A percentile compares a stretch with the other conserved stretches of the same genome.
Evolutionary conservation across 2,888 invertebrate species (phyloP).

Genomic region (Quadroppia sp.): DNA sequence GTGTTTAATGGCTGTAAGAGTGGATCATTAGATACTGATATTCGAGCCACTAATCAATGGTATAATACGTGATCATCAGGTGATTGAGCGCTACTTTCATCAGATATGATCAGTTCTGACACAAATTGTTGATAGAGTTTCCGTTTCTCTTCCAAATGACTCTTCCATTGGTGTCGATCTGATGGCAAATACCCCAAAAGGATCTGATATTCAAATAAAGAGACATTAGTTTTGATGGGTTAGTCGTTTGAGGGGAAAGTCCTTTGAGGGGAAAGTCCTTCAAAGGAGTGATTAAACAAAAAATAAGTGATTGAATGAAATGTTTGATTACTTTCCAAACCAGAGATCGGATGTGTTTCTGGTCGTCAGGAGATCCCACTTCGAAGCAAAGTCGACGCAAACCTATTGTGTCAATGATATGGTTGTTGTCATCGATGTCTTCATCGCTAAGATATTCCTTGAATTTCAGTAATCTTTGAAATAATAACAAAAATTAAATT

Average conservation of each 20-base stretch:
- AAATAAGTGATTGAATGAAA: neutral
- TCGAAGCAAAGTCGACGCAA: constrained; percentile 41
- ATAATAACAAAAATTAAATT: neutral
- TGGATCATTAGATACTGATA: neutral
- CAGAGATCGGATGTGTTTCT: constrained; percentile 42
- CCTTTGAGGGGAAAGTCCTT: too few relatives aligned
- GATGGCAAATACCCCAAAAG: constrained; percentile 64
- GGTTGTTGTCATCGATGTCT: constrained; percentile 13
- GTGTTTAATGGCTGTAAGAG: constrained; percentile 75
- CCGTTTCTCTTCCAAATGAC: constrained; percentile 68
- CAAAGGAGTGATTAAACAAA: neutral
- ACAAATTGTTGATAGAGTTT: constrained; percentile 75
- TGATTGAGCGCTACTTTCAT: constrained; percentile 32
- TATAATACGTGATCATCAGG: constrained; percentile 43
- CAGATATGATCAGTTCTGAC: constrained; percentile 42
- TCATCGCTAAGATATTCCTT: constrained; percentile 26
- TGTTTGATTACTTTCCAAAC: constrained; percentile 41
- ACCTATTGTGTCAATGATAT: neutral
- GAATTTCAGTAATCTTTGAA: constrained; percentile 36
- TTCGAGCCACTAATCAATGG: neutral
- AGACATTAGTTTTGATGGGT: too few relatives aligned
- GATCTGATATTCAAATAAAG: constrained; percentile 6
- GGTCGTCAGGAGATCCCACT: constrained; percentile 42
- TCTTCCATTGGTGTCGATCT: constrained; percentile 64
- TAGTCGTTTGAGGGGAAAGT: too few relatives aligned